Conservation (phyloP, 2,113 vertebrate species). For the Sinocyclocheilus rhinocerous region DNA sequence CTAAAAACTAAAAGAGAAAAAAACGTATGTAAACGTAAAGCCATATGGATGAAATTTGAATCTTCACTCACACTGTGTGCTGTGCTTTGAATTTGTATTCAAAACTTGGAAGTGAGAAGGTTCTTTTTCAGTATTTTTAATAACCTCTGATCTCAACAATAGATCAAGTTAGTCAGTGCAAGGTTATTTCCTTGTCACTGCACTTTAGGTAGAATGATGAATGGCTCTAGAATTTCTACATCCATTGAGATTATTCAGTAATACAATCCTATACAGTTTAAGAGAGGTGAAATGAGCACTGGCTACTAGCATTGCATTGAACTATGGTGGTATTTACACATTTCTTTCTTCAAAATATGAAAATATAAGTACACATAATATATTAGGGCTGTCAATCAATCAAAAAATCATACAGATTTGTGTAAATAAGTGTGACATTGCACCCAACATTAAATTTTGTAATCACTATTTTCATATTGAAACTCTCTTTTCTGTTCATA, state of each 20-base stretch:
- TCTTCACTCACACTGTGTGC: neutral
- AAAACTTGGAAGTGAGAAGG: neutral
- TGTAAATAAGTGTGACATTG: no score
- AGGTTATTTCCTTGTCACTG: slow-evolving; percentile 33
- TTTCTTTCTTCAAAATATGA: neutral
- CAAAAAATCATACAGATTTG: neutral
- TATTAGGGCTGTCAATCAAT: no score
- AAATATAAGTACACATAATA: no score
- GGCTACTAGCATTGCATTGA: neutral
- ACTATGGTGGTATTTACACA: neutral
- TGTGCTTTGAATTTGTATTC: neutral
- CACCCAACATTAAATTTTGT: neutral
- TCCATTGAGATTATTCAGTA: neutral
- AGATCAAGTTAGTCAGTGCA: slow-evolving; percentile 27
- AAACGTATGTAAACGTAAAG: no score
- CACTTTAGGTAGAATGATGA: slow-evolving; percentile 18
- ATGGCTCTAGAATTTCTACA: slow-evolving; percentile 11
- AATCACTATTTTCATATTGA: neutral
- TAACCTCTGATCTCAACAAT: slow-evolving; percentile 13
- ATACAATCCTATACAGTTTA: neutral
- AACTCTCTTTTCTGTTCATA: neutral
- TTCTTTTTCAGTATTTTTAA: neutral
- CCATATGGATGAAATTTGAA: neutral
- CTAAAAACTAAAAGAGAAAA: neutral
- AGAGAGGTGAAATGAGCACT: neutral